Base-by-base conservation (phyloP, 92 coral and sea anemone species). In the Siderastrea radians region DNA sequence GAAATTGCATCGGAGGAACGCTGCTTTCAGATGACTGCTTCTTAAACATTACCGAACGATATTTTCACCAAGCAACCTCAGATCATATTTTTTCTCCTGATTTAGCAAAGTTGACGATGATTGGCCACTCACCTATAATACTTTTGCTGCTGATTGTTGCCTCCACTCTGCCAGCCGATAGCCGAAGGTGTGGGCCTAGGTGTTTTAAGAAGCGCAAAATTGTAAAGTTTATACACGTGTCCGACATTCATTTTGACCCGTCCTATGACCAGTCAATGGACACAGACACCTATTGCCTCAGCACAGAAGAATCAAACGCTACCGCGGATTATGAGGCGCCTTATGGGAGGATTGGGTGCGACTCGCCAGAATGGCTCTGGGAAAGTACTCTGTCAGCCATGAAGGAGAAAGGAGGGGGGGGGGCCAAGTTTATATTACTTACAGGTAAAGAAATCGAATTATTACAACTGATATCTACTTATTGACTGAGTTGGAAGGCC, bases 261-360 rank as follows among this genome's bases (percentile, higher is more conserved):
- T 90, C 55, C 75, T 95, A 91, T 84, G 73, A 96, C 69, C 89
- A 86, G 53, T 38, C 58, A 17, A 82, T 88, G 12, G 67, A 52
- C 54, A 79, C 82, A n/a, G 78, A 84, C 49, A 87, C 80, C 38
- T 85, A 63, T 69, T 95, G 99, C 79, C 93, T 94, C 1, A 44
- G 15, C 2, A 26, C 74, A 5, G 72, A 11, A 6, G 79, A 3
- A 13, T 68, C 49, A 12, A 45, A 48, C 13, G 14, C 62, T 6
- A 82, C 48, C 7, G 98, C 96, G 16, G 88, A 89, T 75, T 94
- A 93, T 72, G 81, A 89, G 12, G 99, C 99, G 43, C 93, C 92
- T 9, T 95, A 90, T 74, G 99, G 99, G 12, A 88, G 98, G 6
- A 43, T 94, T 12, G 89, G 94, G 0, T 97, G 99, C 89, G 98